Evolutionary conservation across 2,797 vertebrate genomes (phyloP).

Genomic region (Emydoidea blandingii): DNA sequence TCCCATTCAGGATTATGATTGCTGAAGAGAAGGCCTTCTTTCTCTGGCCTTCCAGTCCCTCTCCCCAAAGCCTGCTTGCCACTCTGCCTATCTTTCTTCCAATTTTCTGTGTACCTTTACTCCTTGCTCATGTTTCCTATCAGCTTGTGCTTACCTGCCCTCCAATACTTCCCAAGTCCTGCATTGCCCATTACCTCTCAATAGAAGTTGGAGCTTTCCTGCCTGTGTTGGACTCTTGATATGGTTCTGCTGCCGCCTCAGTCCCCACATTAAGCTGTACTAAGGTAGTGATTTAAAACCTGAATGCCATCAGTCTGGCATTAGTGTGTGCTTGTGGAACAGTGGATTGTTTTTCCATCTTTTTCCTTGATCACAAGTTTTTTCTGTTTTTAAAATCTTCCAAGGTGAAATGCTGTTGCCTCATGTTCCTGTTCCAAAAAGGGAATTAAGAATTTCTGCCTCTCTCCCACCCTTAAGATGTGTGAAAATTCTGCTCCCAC

Average conservation of each 20-base stretch:
- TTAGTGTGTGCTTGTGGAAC: not conserved
- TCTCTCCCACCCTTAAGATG: not conserved
- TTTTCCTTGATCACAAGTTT: not conserved
- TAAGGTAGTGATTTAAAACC: not conserved
- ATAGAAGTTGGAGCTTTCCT: not conserved
- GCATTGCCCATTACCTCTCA: not conserved
- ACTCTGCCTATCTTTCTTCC: not conserved
- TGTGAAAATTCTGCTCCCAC: not conserved
- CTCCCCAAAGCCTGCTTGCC: not conserved
- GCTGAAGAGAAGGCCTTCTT: not conserved
- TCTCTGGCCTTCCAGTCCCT: not conserved
- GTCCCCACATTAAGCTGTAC: not conserved
- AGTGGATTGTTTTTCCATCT: not conserved
- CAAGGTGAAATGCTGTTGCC: not conserved
- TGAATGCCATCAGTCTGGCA: not conserved
- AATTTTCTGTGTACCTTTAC: not conserved
- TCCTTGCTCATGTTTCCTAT: accelerated
- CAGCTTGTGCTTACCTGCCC: not conserved
- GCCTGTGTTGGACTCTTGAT: not conserved
- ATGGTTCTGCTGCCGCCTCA: not conserved
- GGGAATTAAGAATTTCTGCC: not conserved
- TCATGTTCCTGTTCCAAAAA: not conserved
- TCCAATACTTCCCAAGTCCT: not conserved
- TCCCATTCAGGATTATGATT: not conserved
- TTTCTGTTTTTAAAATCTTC: not conserved